Evolutionary conservation across 2,113 vertebrate species (phyloP).

Genomic region (Aramus guarauna): DNA sequence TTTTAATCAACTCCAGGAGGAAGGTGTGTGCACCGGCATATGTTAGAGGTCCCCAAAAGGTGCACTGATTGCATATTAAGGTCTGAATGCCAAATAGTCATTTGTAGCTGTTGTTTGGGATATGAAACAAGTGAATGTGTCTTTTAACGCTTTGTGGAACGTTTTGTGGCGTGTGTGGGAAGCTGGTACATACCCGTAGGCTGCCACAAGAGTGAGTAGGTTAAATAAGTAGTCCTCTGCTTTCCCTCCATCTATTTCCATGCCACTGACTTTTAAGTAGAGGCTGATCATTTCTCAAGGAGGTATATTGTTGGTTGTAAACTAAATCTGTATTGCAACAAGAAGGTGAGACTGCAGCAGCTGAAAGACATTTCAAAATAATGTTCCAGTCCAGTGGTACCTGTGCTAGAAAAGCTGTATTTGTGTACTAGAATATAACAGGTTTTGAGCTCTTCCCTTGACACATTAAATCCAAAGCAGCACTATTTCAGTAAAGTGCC

Average conservation of each 20-base stretch:
- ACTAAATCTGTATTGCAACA: background rate
- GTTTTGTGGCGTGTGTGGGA: background rate
- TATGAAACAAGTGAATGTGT: background rate
- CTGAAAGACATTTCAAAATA: background rate
- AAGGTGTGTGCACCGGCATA: background rate
- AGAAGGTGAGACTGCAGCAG: background rate
- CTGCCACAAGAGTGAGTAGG: background rate
- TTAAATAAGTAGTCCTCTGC: background rate
- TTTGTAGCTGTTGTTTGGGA: background rate
- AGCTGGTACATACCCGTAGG: background rate
- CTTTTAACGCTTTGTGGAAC: background rate
- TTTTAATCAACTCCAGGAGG: background rate
- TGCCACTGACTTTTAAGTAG: background rate
- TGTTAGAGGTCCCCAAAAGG: background rate
- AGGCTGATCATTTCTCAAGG: background rate
- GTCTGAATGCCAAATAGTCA: background rate
- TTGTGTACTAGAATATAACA: background rate
- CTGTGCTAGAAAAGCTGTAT: background rate
- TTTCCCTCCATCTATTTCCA: background rate
- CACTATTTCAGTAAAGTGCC: background rate
- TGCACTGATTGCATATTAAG: background rate
- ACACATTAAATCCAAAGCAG: background rate
- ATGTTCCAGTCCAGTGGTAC: background rate
- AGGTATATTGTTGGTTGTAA: background rate
- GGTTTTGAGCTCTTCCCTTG: background rate